These are phyloP conservation scores for Tokudaia tokunoshimensis DNA, from an alignment of 2,797 vertebrate genomes.

Conservation along the genomic window DNA sequence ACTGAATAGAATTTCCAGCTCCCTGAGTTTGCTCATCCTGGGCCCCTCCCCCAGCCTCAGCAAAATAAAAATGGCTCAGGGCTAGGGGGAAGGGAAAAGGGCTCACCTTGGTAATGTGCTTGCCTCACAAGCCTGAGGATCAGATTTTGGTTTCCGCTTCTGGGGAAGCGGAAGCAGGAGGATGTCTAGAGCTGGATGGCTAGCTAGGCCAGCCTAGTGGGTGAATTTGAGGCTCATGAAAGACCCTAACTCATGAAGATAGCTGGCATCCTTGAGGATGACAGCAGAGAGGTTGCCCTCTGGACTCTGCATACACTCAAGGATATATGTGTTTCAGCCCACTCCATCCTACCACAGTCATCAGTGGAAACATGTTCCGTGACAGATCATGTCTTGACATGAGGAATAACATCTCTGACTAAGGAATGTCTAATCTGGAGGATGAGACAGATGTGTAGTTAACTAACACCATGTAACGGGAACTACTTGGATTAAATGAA, in stretches of 20 bases:
- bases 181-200: neutral
- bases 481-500: neutral
- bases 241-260: neutral
- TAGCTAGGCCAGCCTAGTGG: neutral
- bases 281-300: neutral
- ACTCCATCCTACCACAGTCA: neutral
- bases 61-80: neutral
- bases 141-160: neutral
- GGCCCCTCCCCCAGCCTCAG: neutral
- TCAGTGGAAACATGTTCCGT: neutral
- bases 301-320: neutral
- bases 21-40: neutral
- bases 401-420: neutral
- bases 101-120: neutral
- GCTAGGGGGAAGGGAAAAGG: too few species aligned
- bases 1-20: constrained; percentile 56
- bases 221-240: neutral
- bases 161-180: neutral
- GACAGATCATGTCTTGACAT: neutral
- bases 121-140: neutral
- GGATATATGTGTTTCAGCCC: neutral
- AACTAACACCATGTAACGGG: neutral
- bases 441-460: neutral
- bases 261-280: neutral
- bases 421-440: neutral